Percentiles rank a stretch among this genome's conserved stretches.
These are phyloP conservation scores for Shinisaurus crocodilurus DNA, from an alignment of 2,113 vertebrate species.

Conservation along the genomic window DNA sequence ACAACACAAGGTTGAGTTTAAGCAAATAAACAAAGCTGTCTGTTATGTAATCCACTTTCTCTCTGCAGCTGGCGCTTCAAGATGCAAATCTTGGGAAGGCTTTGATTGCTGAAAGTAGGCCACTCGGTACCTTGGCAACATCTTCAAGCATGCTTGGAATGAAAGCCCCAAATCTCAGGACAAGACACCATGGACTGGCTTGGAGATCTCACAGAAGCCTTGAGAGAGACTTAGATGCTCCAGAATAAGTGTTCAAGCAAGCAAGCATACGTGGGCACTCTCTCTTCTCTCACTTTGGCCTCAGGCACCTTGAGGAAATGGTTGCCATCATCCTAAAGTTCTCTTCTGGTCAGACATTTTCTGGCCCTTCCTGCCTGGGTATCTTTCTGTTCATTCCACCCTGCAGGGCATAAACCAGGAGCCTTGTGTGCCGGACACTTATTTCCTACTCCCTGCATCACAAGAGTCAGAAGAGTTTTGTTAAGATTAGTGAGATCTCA, in stretches of 20 bases:
- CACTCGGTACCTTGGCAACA: slow-evolving; percentile 23
- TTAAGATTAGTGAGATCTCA: too few species aligned
- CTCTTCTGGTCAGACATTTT: background rate
- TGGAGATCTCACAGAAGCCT: background rate
- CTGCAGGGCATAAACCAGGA: too few species aligned
- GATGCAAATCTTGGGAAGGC: slow-evolving; percentile 7
- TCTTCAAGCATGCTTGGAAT: background rate
- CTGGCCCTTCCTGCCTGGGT: too few species aligned
- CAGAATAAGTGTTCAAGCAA: background rate
- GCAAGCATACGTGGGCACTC: background rate
- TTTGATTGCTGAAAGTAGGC: slow-evolving; percentile 18
- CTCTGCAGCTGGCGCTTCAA: background rate
- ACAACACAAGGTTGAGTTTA: background rate
- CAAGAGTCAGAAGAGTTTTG: too few species aligned
- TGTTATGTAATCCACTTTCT: background rate
- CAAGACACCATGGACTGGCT: background rate
- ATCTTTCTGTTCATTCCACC: too few species aligned
- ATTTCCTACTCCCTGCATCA: too few species aligned
- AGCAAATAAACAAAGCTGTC: slow-evolving; percentile 21
- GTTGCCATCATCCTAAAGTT: background rate
- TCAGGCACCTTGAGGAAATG: background rate
- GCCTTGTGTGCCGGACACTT: too few species aligned
- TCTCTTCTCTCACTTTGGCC: too few species aligned
- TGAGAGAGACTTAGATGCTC: too few species aligned
- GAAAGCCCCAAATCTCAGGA: background rate